Evolutionary conservation across 2,888 invertebrate species (phyloP).

Genomic region (Pristionchus mayeri): DNA sequence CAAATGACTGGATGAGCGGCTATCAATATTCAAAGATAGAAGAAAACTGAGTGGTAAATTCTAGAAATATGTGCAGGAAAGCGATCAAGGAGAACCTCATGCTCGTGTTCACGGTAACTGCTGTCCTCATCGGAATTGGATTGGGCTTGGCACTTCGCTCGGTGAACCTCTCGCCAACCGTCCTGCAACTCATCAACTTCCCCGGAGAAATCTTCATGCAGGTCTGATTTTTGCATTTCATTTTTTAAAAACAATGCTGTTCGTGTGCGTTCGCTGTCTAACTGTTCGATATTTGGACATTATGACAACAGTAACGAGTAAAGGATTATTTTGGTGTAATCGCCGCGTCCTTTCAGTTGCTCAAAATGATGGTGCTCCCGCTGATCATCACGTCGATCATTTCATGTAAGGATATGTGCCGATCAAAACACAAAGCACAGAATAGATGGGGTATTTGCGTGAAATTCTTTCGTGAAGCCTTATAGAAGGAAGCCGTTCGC

Average conservation of each 20-base stretch:
- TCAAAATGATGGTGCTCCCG: slow-evolving; percentile 91
- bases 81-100: not conserved
- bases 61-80: slow-evolving; percentile 17
- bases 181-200: slow-evolving; percentile 84
- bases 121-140: not conserved
- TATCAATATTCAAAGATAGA: too few species aligned
- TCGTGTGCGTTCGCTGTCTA: too few species aligned
- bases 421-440: too few species aligned
- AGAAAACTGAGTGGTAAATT: too few species aligned
- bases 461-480: too few species aligned
- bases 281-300: too few species aligned
- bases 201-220: slow-evolving; percentile 93
- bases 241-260: too few species aligned
- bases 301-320: not conserved
- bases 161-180: slow-evolving; percentile 81
- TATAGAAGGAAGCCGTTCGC: too few species aligned
- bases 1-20: too few species aligned
- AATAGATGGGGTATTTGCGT: too few species aligned
- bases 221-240: too few species aligned
- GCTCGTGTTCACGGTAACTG: not conserved
- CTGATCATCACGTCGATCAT: slow-evolving; percentile 90
- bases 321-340: not conserved
- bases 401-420: slow-evolving; percentile 78
- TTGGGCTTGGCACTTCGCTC: slow-evolving; percentile 77
- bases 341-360: slow-evolving; percentile 79